A percentile compares a stretch with the other conserved stretches of the same genome.
Evolutionary conservation across 2,113 vertebrate genomes (phyloP).

Genomic region (Galbula dea): DNA sequence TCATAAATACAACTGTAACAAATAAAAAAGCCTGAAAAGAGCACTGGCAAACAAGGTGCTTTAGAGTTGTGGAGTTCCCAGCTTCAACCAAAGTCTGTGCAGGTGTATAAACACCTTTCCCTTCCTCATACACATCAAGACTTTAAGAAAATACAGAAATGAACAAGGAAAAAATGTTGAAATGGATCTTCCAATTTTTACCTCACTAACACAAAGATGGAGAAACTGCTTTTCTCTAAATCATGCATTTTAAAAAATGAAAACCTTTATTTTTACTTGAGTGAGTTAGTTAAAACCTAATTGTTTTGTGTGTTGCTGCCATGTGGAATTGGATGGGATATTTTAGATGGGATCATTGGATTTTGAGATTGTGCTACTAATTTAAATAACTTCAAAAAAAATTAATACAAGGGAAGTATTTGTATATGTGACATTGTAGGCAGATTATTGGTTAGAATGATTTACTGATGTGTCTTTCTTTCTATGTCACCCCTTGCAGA

Average conservation of each 20-base stretch:
- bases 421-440: neutral
- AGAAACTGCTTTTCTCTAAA: neutral
- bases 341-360: neutral
- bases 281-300: neutral
- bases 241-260: neutral
- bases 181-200: neutral
- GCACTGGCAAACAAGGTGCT: neutral
- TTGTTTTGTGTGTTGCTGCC: neutral
- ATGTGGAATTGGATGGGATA: neutral
- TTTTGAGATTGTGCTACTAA: neutral
- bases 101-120: neutral
- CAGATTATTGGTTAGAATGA: neutral
- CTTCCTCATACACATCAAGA: neutral
- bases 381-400: neutral
- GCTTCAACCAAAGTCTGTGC: neutral
- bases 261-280: neutral
- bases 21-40: neutral
- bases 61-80: neutral
- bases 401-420: neutral
- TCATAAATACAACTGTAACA: neutral
- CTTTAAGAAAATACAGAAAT: neutral
- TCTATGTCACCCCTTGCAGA: conserved; percentile 67
- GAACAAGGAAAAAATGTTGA: neutral
- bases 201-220: neutral
- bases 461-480: neutral